Evolutionary conservation across 1,140 invertebrate species (phyloP).

Genomic region (Cydia strobilella): DNA sequence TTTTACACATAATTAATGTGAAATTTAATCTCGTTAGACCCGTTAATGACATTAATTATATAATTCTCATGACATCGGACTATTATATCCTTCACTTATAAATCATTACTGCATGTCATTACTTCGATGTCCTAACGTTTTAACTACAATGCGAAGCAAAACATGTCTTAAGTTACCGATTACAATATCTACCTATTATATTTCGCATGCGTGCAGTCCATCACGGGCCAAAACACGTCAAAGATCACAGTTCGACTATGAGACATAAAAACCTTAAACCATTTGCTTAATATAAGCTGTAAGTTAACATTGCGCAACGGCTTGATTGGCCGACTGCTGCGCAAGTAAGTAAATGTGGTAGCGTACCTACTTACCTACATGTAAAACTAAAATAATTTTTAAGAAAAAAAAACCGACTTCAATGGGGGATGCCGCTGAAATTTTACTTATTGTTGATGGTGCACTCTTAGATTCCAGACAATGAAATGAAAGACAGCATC

Average conservation of each 20-base stretch:
- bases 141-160: not conserved
- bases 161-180: slow-evolving; percentile 2
- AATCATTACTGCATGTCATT: not conserved
- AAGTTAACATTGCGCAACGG: slow-evolving; percentile 5
- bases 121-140: not conserved
- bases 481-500: too few species aligned
- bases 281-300: slow-evolving; percentile 27
- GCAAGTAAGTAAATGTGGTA: slow-evolving; percentile 26
- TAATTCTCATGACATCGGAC: not conserved
- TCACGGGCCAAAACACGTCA: slow-evolving; percentile 22
- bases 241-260: slow-evolving; percentile 35
- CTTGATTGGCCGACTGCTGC: slow-evolving; percentile 17
- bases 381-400: slow-evolving; percentile 11
- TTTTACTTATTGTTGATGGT: too few species aligned
- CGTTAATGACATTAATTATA: too few species aligned
- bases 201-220: slow-evolving; percentile 5
- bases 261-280: slow-evolving; percentile 33
- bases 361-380: slow-evolving; percentile 15
- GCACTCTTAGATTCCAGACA: too few species aligned
- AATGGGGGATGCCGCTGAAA: too few species aligned
- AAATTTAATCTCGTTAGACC: too few species aligned
- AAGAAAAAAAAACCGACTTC: too few species aligned
- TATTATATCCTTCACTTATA: not conserved
- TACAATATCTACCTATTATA: not conserved
- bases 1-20: too few species aligned